These are phyloP conservation scores for Chiloscyllium punctatum DNA, from an alignment of 2,797 vertebrate genomes.

Conservation along the genomic window DNA sequence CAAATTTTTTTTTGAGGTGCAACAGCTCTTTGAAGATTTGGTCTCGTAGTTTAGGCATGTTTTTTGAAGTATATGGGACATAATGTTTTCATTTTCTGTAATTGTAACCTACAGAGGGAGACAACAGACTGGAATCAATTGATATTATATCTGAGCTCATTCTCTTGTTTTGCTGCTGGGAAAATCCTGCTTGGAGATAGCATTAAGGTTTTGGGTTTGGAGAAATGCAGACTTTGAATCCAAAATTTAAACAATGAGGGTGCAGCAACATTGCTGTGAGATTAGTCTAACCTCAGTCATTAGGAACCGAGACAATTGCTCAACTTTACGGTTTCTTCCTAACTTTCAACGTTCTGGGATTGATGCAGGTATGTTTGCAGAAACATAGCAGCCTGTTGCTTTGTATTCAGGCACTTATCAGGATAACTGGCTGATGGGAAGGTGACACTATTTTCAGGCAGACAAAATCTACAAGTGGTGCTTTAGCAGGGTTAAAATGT, in stretches of 20 bases:
- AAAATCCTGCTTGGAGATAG: not conserved
- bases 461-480: not conserved
- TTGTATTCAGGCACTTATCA: not conserved
- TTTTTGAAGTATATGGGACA: not conserved
- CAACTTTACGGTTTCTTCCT: not conserved
- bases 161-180: not conserved
- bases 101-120: not conserved
- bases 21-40: not conserved
- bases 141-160: not conserved
- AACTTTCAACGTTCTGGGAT: not conserved
- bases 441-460: not conserved
- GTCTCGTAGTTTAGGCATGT: not conserved
- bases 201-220: not conserved
- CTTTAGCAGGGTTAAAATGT: not conserved
- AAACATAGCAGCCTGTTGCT: not conserved
- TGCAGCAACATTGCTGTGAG: not conserved
- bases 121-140: not conserved
- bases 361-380: not conserved
- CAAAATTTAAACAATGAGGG: not conserved
- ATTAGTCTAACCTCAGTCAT: not conserved
- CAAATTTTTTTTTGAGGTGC: not conserved
- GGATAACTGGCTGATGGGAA: not conserved
- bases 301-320: not conserved
- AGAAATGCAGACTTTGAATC: not conserved
- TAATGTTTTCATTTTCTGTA: not conserved